Base-by-base conservation (phyloP, 2,113 vertebrate species). In the Sinocyclocheilus maitianheensis region DNA sequence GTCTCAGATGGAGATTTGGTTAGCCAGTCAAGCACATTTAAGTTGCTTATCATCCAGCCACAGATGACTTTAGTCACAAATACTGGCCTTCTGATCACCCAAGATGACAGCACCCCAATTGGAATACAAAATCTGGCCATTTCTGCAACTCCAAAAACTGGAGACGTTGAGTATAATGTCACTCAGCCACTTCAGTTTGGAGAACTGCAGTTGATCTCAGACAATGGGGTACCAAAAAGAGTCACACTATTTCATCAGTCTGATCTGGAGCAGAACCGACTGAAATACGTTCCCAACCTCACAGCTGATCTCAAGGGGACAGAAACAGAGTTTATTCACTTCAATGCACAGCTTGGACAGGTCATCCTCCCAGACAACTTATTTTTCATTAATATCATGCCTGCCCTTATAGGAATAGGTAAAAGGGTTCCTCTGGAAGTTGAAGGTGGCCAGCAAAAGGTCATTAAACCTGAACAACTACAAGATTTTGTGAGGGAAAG, bases 251-350 rank as follows among this genome's bases (percentile, higher is more conserved):
- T 99, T 90, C 91, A 94, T 74, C 97, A 98, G 88, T 95, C 93
- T 1, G 97, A 99, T 60, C 84, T 99, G 43, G 96, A 98, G 84
- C 94, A 96, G 90, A 93, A 93, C 46, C 92, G 78, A 0, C 85
- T 99, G 30, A 93, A 92, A 67, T 99, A 98, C 62, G 89, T 96
- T 81, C 97, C 97, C 92, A 97, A 95, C 0, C 95, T 96, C 62
- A 34, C 93, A 0, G 90, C 87, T 75, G 91, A 96, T 89, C 92
- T 7, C 0, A 74, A 91, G 2, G 90, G 95, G 67, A 90, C 94
- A 43, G 51, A 91, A 0, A 51, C 89, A 6, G 98, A 99, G 83
- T 87, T 87, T 18, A 88, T 99, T 88, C 91, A 67, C 30, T 96
- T 99, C 4, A 71, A 95, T n/a, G 89, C 94, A 18, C 95, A 96